Base-by-base conservation (phyloP, 1,140 invertebrate genomes). In the Drosophila jambulina region DNA sequence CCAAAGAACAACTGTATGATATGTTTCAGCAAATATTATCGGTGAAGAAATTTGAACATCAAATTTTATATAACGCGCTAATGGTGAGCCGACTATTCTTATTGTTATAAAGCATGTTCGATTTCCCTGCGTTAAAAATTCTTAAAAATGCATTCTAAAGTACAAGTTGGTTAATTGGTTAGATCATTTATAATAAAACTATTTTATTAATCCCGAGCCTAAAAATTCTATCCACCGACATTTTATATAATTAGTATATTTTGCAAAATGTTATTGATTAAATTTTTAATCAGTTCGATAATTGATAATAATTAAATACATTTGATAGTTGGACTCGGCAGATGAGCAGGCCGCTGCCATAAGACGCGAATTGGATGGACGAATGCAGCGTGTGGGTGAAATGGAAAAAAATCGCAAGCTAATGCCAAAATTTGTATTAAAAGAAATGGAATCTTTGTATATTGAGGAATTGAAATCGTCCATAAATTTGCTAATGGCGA, bases 321-420 rank as follows among this genome's bases (percentile, higher is more conserved):
- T 68, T 92, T 91, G 80, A 48, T 58, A 99, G 98, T 94, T 99
- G 94, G 99, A 99, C 93, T 99, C 99, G 92, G 97, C 98, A 63
- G 99, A 99, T 94, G 99, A 99, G 93, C 99, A 99, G 94, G 99
- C 99, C 78, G 99, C 99, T 27, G 99, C 99, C 46, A 99, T 99
- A 88, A 95, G 99, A 93, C 95, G 99, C 94, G 99, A 99, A 94
- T 94, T 99, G 71, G 99, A 99, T 94, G 98, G 98, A 69, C 95
- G 99, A 93, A 96, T 99, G 94, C 98, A 99, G 92, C 97, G 96
- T 93, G 97, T 99, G 38, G 96, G 97, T 88, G 98, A 99, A 94
- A 99, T 99, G 97, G 98, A 99, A 93, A 98, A 99, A 97, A 99
- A 99, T 93, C 96, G 98, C 78, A 98, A 99, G 94, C 93, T 99